Evolutionary conservation across 2,113 vertebrate genomes (phyloP).

Genomic region (Mastomys coucha): DNA sequence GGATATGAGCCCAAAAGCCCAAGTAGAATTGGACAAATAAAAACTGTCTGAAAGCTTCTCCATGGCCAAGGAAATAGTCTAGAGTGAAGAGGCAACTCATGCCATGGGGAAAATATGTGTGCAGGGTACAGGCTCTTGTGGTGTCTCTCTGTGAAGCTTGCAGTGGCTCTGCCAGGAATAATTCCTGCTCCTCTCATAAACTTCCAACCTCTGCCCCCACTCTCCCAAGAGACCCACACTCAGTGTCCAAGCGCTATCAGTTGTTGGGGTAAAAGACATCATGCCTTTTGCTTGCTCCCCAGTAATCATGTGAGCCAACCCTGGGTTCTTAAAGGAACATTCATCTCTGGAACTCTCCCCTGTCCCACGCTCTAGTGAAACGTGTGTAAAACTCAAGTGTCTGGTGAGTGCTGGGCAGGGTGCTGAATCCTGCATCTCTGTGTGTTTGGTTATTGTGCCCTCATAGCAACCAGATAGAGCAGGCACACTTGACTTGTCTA

Average conservation of each 20-base stretch:
- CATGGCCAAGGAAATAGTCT: not conserved
- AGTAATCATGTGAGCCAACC: not conserved
- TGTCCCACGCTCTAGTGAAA: not conserved
- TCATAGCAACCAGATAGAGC: not conserved
- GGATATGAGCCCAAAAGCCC: not conserved
- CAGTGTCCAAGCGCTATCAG: not conserved
- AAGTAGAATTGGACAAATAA: not conserved
- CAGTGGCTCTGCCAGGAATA: too few species aligned
- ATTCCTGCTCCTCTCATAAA: not conserved
- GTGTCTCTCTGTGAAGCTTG: not conserved
- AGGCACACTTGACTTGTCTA: not conserved
- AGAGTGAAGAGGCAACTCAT: not conserved
- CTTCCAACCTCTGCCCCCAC: not conserved
- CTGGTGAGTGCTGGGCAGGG: not conserved
- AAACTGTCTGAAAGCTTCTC: not conserved
- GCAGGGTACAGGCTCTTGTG: not conserved
- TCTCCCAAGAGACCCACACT: not conserved
- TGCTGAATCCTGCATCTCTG: not conserved
- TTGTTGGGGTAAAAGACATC: not conserved
- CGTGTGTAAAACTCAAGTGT: not conserved
- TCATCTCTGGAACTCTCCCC: not conserved
- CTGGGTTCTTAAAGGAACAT: not conserved
- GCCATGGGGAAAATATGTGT: not conserved
- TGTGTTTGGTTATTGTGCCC: not conserved
- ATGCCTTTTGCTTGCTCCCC: not conserved